These are phyloP conservation scores for Pachypeltis micranthus DNA, from an alignment of 1,140 invertebrate genomes.

Conservation along the genomic window DNA sequence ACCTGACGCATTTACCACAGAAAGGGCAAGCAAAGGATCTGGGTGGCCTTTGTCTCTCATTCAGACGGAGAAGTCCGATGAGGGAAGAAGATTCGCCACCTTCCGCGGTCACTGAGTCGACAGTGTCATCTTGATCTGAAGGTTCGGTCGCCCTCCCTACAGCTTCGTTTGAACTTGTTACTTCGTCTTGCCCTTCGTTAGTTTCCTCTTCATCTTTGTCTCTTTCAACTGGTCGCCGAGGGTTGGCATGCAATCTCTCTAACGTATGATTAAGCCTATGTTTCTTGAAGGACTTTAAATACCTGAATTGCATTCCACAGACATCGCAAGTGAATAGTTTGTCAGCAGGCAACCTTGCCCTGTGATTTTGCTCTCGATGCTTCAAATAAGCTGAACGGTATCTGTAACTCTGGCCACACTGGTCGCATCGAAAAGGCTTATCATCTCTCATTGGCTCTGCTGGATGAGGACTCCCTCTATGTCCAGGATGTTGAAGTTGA, in stretches of 20 bases:
- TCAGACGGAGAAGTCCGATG: slow-evolving; percentile 45
- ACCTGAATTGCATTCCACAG: slow-evolving; percentile 79
- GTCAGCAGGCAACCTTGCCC: slow-evolving; percentile 69
- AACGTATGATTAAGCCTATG: slow-evolving; percentile 74
- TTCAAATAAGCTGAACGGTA: slow-evolving; percentile 79
- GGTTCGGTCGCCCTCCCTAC: slow-evolving; percentile 32
- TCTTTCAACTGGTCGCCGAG: slow-evolving; percentile 20
- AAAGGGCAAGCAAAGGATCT: slow-evolving; percentile 69
- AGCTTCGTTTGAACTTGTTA: slow-evolving; percentile 59
- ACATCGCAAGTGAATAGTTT: slow-evolving; percentile 81
- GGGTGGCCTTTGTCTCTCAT: slow-evolving; percentile 47
- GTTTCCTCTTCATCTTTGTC: slow-evolving; percentile 17
- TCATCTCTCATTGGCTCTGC: slow-evolving; percentile 47
- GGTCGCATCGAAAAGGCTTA: slow-evolving; percentile 82
- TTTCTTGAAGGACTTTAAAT: slow-evolving; percentile 80
- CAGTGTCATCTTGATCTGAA: slow-evolving; percentile 53
- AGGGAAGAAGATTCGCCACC: slow-evolving; percentile 48
- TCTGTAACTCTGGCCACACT: slow-evolving; percentile 78
- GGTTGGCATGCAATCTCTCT: slow-evolving; percentile 50
- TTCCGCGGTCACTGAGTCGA: slow-evolving; percentile 41
- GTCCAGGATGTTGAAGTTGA: slow-evolving; percentile 55
- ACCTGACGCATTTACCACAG: slow-evolving; percentile 76
- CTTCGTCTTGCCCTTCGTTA: slow-evolving; percentile 44
- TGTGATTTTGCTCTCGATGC: slow-evolving; percentile 77
- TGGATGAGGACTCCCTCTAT: slow-evolving; percentile 16